Base-by-base conservation (phyloP, 23 tunicate genomes). In the Ciona savignyi region DNA sequence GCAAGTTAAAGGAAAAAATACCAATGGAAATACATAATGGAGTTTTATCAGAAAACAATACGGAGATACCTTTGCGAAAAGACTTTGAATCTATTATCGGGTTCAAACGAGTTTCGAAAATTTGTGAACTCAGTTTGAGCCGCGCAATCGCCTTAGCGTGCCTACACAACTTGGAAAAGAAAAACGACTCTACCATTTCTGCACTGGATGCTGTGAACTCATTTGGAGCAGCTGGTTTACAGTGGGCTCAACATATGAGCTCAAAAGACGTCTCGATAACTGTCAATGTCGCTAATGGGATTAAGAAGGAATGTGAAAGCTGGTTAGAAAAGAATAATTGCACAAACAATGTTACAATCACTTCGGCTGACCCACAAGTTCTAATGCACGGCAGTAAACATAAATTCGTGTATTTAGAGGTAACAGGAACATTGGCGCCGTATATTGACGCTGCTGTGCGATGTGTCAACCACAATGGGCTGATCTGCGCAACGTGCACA, bases 381-480 rank as follows among this genome's bases (percentile, higher is more conserved):
- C 76, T 79, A 1, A 20, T 91, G 83, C 97, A 91, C 66, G 23
- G 32, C 27, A 29, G 51, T 11, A 91, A 80, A 67, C 79, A 34
- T 70, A 74, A 72, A 23, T 84, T 91, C 30, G 70, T 91, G 2
- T 84, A 80, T 71, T 30, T 77, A 19, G 97, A 84, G 60, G 80
- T 77, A 22, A 34, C 24, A 63, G 91, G 90, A 1, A 42, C 85
- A 35, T 70, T 65, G 4, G 76, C 84, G 3, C 65, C 70, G 19
- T 80, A 84, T 42, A 56, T 91, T 60, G 97, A 91, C 60, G 86
- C 97, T 24, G 91, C 78, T 3, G 27, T 88, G 56, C 74, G 76
- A 1, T 35, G 82, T 32, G 60, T 85, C 4, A 78, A 78, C 63
- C 86, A 91, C 51, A 63, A 73, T 30, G 97, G 97, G 19, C 3